Base-by-base conservation (phyloP, 2,113 vertebrate genomes). In the Agapornis roseicollis region DNA sequence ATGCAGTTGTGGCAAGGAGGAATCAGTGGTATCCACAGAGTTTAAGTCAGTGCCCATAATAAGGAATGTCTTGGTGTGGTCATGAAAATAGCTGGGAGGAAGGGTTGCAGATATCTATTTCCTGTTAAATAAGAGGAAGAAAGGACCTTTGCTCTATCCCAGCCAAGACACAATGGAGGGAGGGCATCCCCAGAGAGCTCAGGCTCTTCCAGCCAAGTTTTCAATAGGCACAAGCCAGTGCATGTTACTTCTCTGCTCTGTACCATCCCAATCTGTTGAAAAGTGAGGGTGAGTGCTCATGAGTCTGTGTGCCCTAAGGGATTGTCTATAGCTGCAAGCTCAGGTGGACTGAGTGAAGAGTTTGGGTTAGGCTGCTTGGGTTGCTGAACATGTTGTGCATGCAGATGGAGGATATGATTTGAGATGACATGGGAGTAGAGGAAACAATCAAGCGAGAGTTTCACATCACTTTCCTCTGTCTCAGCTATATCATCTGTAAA, bases 61-160 rank as follows among this genome's bases (percentile, higher is more conserved):
- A 47, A 88, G 68, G 64, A 90, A 88, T 50, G 56, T 78, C 81
- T 74, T 80, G 72, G 68, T 29, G 60, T 24, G 11, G 76, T 85
- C 55, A 25, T 35, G 78, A 72, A 85, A 95, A 88, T 93, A 94
- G 50, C 84, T 72, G 89, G 10, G 93, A 95, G 96, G 94, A 95
- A 86, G 87, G 58, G 71, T 46, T 94, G 78, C 64, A 89, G 93
- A 77, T 94, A 85, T 4, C 74, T 55, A 60, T 88, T 96, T 96
- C 95, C 94, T 90, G 71, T 68, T 82, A 91, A 95, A 90, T 66
- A 77, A 55, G 58, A 90, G 82, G 31, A 46, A 88, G 61, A 91
- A 80, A 65, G 71, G 90, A 94, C 82, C 88, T 97, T 95, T 96
- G 90, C 88, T 96, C 85, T 28, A 78, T 91, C 79, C 60, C 29